Base-by-base conservation (phyloP, 2,888 invertebrate genomes). In the Tinea trinotella region DNA sequence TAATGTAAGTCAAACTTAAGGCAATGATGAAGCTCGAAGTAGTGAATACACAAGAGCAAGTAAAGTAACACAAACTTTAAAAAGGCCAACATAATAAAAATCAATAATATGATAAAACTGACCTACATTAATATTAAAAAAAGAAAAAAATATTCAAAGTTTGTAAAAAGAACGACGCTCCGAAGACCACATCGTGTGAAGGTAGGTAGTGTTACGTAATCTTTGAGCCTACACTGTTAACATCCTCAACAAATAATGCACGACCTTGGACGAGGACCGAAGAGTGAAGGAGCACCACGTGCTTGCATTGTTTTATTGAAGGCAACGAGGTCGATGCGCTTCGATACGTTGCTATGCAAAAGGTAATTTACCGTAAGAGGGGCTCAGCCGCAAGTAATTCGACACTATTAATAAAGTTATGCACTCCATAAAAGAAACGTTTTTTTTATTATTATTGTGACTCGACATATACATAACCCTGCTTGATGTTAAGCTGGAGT, bases 171-270 rank as follows among this genome's bases (percentile, higher is more conserved):
- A 30, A 30, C 30, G 30, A 30, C 30, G 30, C n/a, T 2, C n/a
- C 18, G 6, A 10, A 15, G 46, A 46, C 46, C 18, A 70, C 66
- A 70, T 66, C 81, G 83, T 83, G 84, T 76, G 82, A 85, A 85
- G 78, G 80, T 72, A 80, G 76, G 74, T 82, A 76, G 12, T 71
- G 74, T 83, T 80, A 81, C 66, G 76, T 82, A 82, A 84, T 76
- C 81, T 79, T 79, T 82, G 80, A 74, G 70, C 83, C 81, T 76
- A 82, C 78, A 76, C 77, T 68, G 75, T 76, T 73, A n/a, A 82
- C 83, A 84, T 85, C 84, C 83, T 85, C 57, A 82, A 82, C 84
- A 82, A 83, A 85, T 82, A n/a, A 81, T 84, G 82, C 81, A 78
- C 78, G 83, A 79, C 84, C 84, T 85, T 85, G 79, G 74, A 77